Evolutionary conservation across 2,797 vertebrate genomes (phyloP), one percentile per base, ranked within the genome.

Genomic region (Tympanoctomys barrerae): DNA sequence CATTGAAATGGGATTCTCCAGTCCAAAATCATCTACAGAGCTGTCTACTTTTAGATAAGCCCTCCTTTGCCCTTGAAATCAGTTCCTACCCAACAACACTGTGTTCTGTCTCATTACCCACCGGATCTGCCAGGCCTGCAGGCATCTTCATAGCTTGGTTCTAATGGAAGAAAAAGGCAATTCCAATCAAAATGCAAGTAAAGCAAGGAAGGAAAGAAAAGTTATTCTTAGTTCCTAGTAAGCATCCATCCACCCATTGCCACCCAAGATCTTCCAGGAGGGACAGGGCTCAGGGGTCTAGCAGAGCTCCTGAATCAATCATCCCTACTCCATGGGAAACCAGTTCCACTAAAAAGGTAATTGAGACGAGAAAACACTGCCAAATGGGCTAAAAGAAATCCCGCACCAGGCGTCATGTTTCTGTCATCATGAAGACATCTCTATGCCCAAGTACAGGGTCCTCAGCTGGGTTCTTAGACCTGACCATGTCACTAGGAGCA

Each of bases 121-220:
- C 4, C 89, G 62, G 49, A 62, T 22, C 49, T 31, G 52, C 46
- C 66, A 73, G 75, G 62, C 39, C 61, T 13, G 21, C 12, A 46
- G 46, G 82, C 73, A 89, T 84, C 39, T 42, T 91, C 49, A 9
- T 12, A 61, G 71, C 83, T 94, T 90, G 62, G 62, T 77, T 91
- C 42, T 82, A 39, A 42, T 79, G 36, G 52, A 91, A 81, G 42
- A 42, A 83, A 87, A 89, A 96, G 70, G 61, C 46, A 70, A 93
- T 87, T 89, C 84, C 54, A 87, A 22, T 78, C 79, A 92, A 96
- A 82, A 19, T 28, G 14, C 84, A 84, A 19, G 82, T 83, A 94
- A 94, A 92, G 36, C 42, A 64, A 96, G 62, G 19, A 77, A 90
- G 46, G 8, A 71, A 92, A 62, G 26, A 52, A 92, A 79, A 39